Conservation (phyloP, 2,113 vertebrate species). For the Turdus rufiventris region DNA sequence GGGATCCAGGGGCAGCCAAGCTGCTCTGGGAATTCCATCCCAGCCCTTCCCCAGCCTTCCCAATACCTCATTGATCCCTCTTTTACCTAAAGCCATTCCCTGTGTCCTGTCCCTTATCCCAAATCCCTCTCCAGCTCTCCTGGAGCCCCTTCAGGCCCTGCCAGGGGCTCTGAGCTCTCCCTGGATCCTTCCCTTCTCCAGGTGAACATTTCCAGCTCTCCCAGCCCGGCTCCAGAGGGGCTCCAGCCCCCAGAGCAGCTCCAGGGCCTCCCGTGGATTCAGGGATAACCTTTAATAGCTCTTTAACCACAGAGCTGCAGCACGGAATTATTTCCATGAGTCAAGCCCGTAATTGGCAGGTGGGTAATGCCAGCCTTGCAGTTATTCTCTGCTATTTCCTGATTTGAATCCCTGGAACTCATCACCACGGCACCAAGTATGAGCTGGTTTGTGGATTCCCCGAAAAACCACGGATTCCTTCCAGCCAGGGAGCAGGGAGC, state of each 20-base stretch:
- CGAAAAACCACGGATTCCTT: background rate
- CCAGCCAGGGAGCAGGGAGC: background rate
- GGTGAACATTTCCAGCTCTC: background rate
- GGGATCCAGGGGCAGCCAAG: background rate
- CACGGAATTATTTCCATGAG: background rate
- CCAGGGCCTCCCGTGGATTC: background rate
- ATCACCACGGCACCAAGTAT: background rate
- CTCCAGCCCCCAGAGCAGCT: background rate
- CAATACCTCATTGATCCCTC: rapidly evolving
- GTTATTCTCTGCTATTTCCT: background rate
- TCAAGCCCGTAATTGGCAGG: background rate
- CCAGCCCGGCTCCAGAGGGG: background rate
- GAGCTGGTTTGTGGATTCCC: background rate
- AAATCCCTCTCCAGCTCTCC: background rate
- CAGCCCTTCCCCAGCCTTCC: rapidly evolving
- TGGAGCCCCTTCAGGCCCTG: background rate
- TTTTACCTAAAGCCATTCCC: background rate
- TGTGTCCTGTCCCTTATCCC: background rate
- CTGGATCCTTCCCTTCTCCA: background rate
- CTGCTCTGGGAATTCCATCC: rapidly evolving
- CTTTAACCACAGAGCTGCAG: background rate
- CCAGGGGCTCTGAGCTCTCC: rapidly evolving
- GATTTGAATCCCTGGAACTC: background rate
- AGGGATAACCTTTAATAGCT: background rate
- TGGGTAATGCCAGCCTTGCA: background rate